Percentiles rank a stretch among this genome's conserved stretches.
These are phyloP conservation scores for Agrilus mali DNA, from an alignment of 2,888 invertebrate genomes.

Conservation along the genomic window DNA sequence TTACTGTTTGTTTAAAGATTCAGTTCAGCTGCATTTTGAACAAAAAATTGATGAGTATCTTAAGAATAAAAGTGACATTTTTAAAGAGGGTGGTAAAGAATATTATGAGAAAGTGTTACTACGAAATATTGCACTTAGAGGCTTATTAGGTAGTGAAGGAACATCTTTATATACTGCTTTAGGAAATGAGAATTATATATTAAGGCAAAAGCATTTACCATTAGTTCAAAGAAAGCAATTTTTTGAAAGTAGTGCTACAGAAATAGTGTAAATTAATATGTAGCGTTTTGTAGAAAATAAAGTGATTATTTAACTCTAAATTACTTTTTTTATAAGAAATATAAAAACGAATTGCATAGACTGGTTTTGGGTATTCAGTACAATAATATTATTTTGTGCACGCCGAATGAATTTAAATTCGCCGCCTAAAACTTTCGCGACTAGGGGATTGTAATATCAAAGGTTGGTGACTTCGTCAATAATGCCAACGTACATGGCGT, in stretches of 20 bases:
- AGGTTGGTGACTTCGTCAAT: no score
- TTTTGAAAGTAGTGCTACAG: constrained; percentile 36
- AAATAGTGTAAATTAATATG: no score
- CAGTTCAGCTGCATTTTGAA: constrained; percentile 50
- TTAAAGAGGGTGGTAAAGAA: constrained; percentile 58
- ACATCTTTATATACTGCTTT: constrained; percentile 46
- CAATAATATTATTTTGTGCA: no score
- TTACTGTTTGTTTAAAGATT: constrained; percentile 55
- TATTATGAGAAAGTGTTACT: constrained; percentile 61
- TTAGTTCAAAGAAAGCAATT: constrained; percentile 51
- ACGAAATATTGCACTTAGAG: constrained; percentile 60
- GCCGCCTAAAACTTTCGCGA: no score
- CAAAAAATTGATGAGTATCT: constrained; percentile 48
- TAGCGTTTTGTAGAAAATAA: not conserved
- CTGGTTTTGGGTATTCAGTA: no score
- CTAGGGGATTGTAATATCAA: no score
- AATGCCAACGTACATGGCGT: no score
- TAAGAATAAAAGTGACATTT: constrained; percentile 45
- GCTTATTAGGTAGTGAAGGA: constrained; percentile 50
- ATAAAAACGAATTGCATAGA: not conserved
- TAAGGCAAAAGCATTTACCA: constrained; percentile 53
- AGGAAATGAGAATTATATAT: constrained; percentile 56
- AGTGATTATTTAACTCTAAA: not conserved
- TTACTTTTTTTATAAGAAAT: not conserved
- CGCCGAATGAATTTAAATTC: no score